Conservation (phyloP, 2,113 vertebrate species). For the Coreoperca whiteheadi region DNA sequence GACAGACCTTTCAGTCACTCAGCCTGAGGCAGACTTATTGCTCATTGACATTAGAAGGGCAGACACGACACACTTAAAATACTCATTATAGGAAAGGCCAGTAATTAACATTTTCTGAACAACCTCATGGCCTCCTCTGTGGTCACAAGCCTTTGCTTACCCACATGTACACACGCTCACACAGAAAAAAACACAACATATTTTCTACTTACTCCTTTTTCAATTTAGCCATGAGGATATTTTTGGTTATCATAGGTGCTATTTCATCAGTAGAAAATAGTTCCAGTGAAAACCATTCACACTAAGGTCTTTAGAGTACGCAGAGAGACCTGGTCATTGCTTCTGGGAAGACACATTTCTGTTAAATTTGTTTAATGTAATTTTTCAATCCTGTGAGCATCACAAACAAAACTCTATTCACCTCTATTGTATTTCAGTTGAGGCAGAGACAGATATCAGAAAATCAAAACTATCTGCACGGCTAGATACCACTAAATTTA, state of each 20-base stretch:
- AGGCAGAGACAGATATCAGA: not conserved
- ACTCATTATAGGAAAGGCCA: constrained; percentile 66
- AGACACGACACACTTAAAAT: constrained; percentile 61
- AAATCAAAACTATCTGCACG: not conserved
- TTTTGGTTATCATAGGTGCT: not conserved
- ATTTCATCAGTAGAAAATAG: not conserved
- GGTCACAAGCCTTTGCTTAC: not conserved
- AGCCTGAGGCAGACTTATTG: constrained; percentile 62
- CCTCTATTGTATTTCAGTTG: not conserved
- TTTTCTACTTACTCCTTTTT: not conserved
- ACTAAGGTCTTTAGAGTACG: not conserved
- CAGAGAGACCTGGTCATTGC: not conserved
- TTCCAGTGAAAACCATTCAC: not conserved
- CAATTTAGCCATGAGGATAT: not conserved
- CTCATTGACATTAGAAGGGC: constrained; percentile 68
- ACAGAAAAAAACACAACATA: not conserved
- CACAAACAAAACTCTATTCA: constrained; percentile 1
- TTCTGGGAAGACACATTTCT: not conserved
- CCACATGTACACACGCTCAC: not conserved
- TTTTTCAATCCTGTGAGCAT: constrained; percentile 15
- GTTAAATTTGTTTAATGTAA: not conserved
- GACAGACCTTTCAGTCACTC: constrained; percentile 71
- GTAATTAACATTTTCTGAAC: constrained; percentile 60
- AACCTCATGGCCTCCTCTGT: constrained; percentile 36
- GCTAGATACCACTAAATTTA: not conserved